Evolutionary conservation across 2,113 vertebrate genomes (phyloP).

Genomic region (Tursiops truncatus): DNA sequence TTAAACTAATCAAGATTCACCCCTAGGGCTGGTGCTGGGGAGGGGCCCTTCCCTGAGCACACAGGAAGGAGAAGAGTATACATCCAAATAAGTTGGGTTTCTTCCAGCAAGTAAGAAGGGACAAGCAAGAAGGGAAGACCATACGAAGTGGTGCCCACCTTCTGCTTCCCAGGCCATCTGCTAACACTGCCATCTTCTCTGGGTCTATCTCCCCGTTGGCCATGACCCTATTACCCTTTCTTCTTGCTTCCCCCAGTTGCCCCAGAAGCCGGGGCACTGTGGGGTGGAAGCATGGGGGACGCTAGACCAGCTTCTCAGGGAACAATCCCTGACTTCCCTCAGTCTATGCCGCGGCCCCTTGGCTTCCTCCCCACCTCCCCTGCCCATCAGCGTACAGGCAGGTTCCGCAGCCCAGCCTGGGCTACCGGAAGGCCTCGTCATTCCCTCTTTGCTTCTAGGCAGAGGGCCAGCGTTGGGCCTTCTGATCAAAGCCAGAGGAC

Average conservation of each 20-base stretch:
- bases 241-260: neutral
- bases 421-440: neutral
- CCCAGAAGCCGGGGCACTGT: neutral
- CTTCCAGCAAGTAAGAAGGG: neutral
- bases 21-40: neutral
- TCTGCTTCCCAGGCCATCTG: neutral
- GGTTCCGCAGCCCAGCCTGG: neutral
- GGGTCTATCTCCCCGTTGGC: neutral
- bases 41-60: neutral
- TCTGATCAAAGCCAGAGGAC: neutral
- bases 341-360: neutral
- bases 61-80: neutral
- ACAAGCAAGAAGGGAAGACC: neutral
- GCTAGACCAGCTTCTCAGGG: neutral
- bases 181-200: neutral
- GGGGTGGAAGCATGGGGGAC: neutral
- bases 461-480: neutral
- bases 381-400: neutral
- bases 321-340: neutral
- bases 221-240: no score
- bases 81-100: neutral
- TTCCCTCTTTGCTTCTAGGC: neutral
- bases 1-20: neutral
- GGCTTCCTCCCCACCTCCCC: neutral
- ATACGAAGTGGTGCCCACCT: neutral